phyloP scores from a whole-genome alignment of 2,113 vertebrate genomes.

The Ceyx margarethae region DNA sequence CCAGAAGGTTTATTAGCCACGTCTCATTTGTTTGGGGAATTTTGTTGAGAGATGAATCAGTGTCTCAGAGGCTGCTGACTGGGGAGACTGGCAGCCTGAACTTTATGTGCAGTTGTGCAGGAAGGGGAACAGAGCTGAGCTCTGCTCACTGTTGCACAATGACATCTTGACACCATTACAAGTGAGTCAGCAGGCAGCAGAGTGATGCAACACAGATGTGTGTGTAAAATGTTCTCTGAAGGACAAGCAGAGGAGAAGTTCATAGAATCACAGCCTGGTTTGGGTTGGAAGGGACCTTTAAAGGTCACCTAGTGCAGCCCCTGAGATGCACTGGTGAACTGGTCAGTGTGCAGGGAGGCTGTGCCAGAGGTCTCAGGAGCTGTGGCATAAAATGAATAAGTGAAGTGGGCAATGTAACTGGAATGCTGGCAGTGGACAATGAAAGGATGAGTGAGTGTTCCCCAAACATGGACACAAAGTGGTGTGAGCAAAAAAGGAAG shows the following conservation, averaged over 20 bases:
- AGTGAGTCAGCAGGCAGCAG: neutral
- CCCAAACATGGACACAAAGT: rapidly evolving
- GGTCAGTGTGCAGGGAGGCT: neutral
- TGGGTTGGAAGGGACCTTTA: neutral
- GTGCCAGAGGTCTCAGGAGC: neutral
- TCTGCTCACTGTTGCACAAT: neutral
- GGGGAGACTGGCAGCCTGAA: neutral
- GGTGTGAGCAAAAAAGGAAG: neutral
- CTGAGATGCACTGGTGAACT: neutral
- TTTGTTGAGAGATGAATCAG: neutral
- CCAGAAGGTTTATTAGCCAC: neutral
- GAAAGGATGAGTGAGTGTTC: neutral
- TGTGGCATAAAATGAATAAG: neutral
- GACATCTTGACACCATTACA: neutral
- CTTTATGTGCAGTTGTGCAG: neutral
- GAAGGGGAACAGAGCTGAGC: neutral
- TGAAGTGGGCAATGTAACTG: neutral
- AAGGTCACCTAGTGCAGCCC: neutral
- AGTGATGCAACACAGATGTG: neutral
- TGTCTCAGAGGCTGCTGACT: neutral
- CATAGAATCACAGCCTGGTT: neutral
- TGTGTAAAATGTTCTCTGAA: neutral
- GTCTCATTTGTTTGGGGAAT: neutral
- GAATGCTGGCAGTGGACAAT: neutral
- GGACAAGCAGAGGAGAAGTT: neutral